Evolutionary conservation across 2,888 invertebrate genomes (phyloP).

Genomic region (Thelaira solivaga): DNA sequence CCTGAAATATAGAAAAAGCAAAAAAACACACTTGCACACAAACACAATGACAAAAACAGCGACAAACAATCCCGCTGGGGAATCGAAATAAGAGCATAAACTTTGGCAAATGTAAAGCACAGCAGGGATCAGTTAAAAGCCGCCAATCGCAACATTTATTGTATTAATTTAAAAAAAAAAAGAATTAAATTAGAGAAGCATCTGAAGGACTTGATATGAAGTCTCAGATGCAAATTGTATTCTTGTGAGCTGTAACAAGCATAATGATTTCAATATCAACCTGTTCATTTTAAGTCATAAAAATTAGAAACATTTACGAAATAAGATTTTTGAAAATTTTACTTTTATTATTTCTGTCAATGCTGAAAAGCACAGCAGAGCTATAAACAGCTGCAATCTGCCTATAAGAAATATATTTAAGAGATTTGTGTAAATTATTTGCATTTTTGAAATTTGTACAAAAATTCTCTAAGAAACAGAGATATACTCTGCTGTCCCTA

Average conservation of each 20-base stretch:
- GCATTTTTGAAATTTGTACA: too few species aligned
- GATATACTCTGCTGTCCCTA: too few species aligned
- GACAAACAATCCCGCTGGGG: constrained; percentile 49
- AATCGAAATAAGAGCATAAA: constrained; percentile 45
- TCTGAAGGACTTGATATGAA: background rate
- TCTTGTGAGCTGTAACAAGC: constrained; percentile 29
- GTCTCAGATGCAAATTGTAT: constrained; percentile 54
- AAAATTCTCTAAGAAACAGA: too few species aligned
- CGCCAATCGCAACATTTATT: constrained; percentile 14
- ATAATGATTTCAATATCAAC: constrained; percentile 58
- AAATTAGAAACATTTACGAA: constrained; percentile 53
- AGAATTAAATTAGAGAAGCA: background rate
- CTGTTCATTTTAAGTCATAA: constrained; percentile 54
- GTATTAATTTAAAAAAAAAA: too few species aligned
- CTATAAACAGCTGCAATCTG: background rate
- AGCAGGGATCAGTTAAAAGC: constrained; percentile 60
- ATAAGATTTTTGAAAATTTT: constrained; percentile 42
- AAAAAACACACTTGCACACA: constrained; percentile 15
- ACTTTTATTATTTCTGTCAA: constrained; percentile 37
- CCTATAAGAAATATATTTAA: too few species aligned
- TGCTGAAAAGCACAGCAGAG: constrained; percentile 28
- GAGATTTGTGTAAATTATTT: too few species aligned
- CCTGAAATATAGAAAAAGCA: background rate
- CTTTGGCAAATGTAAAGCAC: constrained; percentile 48
- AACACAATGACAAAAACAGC: constrained; percentile 30